These are phyloP conservation scores for Copsychus sechellarum DNA, from an alignment of 2,113 vertebrate species.

Conservation along the genomic window DNA sequence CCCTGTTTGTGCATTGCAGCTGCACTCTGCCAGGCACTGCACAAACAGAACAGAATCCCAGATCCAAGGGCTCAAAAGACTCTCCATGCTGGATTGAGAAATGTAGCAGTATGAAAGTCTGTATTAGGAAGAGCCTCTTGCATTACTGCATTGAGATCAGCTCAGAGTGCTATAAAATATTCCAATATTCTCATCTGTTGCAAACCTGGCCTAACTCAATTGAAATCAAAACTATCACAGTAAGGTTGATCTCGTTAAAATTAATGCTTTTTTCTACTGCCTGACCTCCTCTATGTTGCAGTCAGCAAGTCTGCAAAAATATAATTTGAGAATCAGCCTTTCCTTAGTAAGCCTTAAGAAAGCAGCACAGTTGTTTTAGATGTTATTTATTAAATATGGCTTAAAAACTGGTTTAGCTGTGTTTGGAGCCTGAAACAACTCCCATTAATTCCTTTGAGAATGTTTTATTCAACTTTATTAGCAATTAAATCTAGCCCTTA, in stretches of 20 bases:
- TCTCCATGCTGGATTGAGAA: not conserved
- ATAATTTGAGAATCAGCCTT: not conserved
- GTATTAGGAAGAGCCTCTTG: not conserved
- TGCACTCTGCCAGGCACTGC: not conserved
- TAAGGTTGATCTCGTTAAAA: not conserved
- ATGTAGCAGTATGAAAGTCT: not conserved
- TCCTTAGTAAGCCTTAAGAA: not conserved
- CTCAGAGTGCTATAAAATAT: not conserved
- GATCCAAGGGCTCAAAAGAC: not conserved
- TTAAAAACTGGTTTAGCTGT: constrained; percentile 33
- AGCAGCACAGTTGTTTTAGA: not conserved
- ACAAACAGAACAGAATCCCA: not conserved
- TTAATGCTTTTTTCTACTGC: not conserved
- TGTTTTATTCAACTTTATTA: constrained; percentile 11
- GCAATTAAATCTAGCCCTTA: constrained; percentile 41
- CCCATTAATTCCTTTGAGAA: not conserved
- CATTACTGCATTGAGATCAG: not conserved
- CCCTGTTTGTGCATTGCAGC: not conserved
- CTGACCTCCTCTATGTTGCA: not conserved
- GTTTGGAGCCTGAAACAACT: constrained; percentile 19
- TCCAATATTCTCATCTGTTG: not conserved
- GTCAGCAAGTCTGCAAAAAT: not conserved
- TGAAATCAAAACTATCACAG: not conserved
- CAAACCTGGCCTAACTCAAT: not conserved
- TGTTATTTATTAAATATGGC: constrained; percentile 19